Percentiles rank a stretch among this genome's conserved stretches.
Conservation (phyloP, 2,797 vertebrate genomes). For the Astyanax mexicanus region DNA sequence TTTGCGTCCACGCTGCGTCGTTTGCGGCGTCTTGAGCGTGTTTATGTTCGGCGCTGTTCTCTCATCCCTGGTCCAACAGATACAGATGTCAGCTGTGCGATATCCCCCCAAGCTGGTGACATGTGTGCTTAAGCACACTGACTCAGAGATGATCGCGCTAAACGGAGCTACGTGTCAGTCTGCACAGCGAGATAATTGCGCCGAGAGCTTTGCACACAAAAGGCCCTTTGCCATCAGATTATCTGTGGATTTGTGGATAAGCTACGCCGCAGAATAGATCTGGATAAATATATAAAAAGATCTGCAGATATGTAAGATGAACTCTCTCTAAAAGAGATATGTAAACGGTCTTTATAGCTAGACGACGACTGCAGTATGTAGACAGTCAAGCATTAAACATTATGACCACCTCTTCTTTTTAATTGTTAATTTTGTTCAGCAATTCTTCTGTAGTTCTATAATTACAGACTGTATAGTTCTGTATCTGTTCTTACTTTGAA, state of each 20-base stretch:
- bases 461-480: too few species aligned
- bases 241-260: background rate
- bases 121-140: background rate
- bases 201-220: constrained; percentile 1
- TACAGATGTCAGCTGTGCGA: background rate
- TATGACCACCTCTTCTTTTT: too few species aligned
- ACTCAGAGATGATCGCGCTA: background rate
- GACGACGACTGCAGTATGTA: background rate
- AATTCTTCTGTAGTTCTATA: too few species aligned
- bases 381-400: too few species aligned
- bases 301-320: background rate
- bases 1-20: background rate
- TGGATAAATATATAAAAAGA: background rate
- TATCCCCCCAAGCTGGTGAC: background rate
- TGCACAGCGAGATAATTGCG: background rate
- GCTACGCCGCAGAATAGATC: background rate
- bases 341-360: background rate
- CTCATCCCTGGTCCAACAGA: background rate
- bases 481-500: too few species aligned
- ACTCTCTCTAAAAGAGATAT: background rate
- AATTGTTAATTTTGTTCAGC: too few species aligned
- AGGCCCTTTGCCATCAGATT: constrained; percentile 1
- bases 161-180: background rate
- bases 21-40: background rate
- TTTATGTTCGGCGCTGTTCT: constrained; percentile 2